These are phyloP conservation scores for Diploptera punctata DNA, from an alignment of 2,888 invertebrate genomes.

Conservation along the genomic window DNA sequence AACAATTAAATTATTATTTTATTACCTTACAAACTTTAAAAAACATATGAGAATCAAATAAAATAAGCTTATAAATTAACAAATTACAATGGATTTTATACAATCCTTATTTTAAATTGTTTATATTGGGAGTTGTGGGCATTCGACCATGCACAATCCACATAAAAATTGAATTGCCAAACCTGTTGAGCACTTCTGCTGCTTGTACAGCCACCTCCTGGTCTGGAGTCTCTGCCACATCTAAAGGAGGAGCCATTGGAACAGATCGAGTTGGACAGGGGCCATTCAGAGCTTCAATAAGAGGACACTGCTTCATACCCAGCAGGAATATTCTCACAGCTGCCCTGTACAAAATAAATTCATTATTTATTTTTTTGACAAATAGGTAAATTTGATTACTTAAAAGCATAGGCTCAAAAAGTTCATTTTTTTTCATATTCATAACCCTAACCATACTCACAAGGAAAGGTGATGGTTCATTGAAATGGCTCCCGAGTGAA, in stretches of 20 bases:
- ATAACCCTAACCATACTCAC: no score
- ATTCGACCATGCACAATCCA: neutral
- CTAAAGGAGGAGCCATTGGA: conserved; percentile 45
- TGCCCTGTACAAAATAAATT: no score
- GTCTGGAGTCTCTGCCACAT: conserved; percentile 61
- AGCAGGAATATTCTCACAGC: conserved; percentile 84
- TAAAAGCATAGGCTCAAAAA: no score
- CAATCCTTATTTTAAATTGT: neutral
- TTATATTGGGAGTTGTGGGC: no score
- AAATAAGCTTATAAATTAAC: neutral
- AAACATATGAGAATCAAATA: neutral
- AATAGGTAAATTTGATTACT: no score
- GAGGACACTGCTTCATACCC: conserved; percentile 93
- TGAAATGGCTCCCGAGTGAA: no score
- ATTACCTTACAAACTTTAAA: no score
- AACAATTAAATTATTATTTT: no score
- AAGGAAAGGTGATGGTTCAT: no score
- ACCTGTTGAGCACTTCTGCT: conserved; percentile 68
- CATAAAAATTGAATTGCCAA: neutral
- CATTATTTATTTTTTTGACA: no score
- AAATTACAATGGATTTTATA: neutral
- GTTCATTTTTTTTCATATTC: no score
- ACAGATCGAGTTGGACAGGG: conserved; percentile 67
- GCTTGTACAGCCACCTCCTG: conserved; percentile 68
- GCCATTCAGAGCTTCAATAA: conserved; percentile 96